These are phyloP conservation scores for Clitarchus hookeri DNA, from an alignment of 2,888 invertebrate species.

Conservation along the genomic window DNA sequence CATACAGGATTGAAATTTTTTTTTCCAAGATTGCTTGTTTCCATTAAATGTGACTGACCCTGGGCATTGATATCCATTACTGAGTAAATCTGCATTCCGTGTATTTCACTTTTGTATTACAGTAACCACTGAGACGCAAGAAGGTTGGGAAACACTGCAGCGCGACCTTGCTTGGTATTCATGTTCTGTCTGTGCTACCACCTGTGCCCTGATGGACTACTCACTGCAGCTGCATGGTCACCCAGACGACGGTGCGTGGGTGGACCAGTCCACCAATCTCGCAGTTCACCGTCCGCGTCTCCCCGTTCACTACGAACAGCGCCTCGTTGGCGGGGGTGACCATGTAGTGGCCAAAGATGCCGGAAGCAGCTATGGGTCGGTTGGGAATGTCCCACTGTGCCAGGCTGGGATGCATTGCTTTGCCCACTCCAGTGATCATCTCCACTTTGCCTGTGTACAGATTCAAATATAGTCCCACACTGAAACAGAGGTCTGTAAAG, in stretches of 20 bases:
- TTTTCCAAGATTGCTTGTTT: too few relatives aligned
- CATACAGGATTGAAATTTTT: too few relatives aligned
- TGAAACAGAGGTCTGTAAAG: background rate
- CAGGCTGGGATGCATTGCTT: slow-evolving; percentile 60
- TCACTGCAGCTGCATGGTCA: slow-evolving; percentile 63
- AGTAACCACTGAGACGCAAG: too few relatives aligned
- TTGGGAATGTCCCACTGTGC: slow-evolving; percentile 69
- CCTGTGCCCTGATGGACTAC: slow-evolving; percentile 21
- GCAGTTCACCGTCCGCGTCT: slow-evolving; percentile 73
- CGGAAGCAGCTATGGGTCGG: slow-evolving; percentile 69
- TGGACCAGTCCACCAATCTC: slow-evolving; percentile 71
- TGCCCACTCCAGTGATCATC: slow-evolving; percentile 73
- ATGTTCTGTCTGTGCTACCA: too few relatives aligned
- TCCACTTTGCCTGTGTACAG: slow-evolving; percentile 67
- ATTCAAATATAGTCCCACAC: background rate
- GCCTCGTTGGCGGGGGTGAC: slow-evolving; percentile 72
- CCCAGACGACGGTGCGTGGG: slow-evolving; percentile 69
- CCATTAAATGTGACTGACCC: too few relatives aligned
- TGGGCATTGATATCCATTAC: too few relatives aligned
- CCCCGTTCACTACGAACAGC: slow-evolving; percentile 71
- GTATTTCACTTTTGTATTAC: too few relatives aligned
- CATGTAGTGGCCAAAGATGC: slow-evolving; percentile 73
- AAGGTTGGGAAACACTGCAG: too few relatives aligned
- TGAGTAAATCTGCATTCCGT: too few relatives aligned
- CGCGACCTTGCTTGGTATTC: too few relatives aligned